Percentiles rank a stretch among this genome's conserved stretches.
Conservation (phyloP, 1,140 invertebrate genomes). For the Bombus vancouverensis region DNA sequence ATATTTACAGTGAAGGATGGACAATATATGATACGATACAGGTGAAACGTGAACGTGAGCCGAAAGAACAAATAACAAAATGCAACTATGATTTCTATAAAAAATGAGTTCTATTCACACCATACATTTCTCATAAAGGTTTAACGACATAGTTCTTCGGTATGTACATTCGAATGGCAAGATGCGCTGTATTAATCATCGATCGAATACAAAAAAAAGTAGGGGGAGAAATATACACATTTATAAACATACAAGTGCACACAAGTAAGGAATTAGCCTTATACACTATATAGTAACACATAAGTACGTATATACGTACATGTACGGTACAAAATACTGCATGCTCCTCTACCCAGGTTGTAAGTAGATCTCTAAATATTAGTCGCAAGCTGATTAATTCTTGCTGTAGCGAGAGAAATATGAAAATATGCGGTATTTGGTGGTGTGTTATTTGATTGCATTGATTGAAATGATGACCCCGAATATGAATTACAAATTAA, state of each 20-base stretch:
- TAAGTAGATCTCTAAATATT: constrained; percentile 77
- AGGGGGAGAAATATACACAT: constrained; percentile 62
- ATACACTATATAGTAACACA: constrained; percentile 54
- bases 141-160: constrained; percentile 53
- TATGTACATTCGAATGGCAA: constrained; percentile 55
- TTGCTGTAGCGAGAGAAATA: constrained; percentile 45
- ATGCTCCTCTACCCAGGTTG: constrained; percentile 76
- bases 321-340: constrained; percentile 62
- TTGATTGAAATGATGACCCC: background rate
- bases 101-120: constrained; percentile 77
- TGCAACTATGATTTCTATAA: constrained; percentile 74
- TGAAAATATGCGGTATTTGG: constrained; percentile 2
- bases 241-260: constrained; percentile 48
- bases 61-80: constrained; percentile 76
- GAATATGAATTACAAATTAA: background rate
- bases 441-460: background rate
- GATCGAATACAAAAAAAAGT: constrained; percentile 40
- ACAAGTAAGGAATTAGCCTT: constrained; percentile 24
- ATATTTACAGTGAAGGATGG: constrained; percentile 46
- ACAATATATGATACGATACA: constrained; percentile 38
- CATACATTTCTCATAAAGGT: constrained; percentile 63
- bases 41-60: constrained; percentile 49
- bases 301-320: constrained; percentile 57
- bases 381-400: constrained; percentile 75
- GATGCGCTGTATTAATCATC: constrained; percentile 58